Evolutionary conservation across 1,140 invertebrate species (phyloP).

Genomic region (Augochlora pura): DNA sequence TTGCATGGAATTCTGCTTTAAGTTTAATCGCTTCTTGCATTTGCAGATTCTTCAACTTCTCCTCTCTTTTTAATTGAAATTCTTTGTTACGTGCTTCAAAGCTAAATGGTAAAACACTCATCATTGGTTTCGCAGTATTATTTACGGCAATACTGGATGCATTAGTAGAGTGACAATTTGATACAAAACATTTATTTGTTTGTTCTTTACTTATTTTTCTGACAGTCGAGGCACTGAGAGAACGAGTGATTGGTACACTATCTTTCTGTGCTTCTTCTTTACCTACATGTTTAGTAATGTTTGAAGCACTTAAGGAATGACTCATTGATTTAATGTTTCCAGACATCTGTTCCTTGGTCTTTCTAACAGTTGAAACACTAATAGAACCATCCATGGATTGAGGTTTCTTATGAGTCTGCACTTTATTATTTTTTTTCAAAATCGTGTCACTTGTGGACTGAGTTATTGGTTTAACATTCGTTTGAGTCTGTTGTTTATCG

Average conservation of each 20-base stretch:
- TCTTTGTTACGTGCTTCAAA: conserved; percentile 81
- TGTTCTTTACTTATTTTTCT: conserved; percentile 52
- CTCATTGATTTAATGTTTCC: conserved; percentile 28
- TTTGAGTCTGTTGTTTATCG: not conserved
- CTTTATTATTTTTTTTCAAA: conserved; percentile 53
- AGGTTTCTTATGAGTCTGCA: not conserved
- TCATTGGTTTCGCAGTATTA: conserved; percentile 19
- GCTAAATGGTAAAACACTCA: conserved; percentile 75
- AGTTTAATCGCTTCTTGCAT: conserved; percentile 70
- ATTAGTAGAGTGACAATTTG: conserved; percentile 51
- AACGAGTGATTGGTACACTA: not conserved
- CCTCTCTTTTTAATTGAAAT: conserved; percentile 78
- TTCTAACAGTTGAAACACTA: too few species aligned
- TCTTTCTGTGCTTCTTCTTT: not conserved
- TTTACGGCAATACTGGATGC: conserved; percentile 52
- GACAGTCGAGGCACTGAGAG: conserved; percentile 53
- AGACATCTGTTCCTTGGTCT: conserved; percentile 15
- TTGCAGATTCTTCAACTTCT: conserved; percentile 77
- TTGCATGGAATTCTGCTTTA: conserved; percentile 76
- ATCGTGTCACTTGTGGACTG: conserved; percentile 46
- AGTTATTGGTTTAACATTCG: not conserved
- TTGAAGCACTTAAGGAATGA: not conserved
- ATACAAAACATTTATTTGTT: conserved; percentile 1
- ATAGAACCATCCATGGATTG: too few species aligned
- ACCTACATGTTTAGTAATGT: not conserved